phyloP scores from a whole-genome alignment of 2,113 vertebrate genomes.

The Gnathonemus longibarbis region DNA sequence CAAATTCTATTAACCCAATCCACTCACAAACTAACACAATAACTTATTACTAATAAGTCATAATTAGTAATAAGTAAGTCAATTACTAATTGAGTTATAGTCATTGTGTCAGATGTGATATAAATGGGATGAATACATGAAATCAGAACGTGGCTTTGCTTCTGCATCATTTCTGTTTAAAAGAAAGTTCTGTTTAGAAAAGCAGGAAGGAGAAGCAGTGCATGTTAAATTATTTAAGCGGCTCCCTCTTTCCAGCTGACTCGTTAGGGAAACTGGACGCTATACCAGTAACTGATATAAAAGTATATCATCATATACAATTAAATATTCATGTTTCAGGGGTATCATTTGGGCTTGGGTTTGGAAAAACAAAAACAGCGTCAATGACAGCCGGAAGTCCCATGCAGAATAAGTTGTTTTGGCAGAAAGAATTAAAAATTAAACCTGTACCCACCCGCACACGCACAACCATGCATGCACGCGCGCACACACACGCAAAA shows the following conservation, averaged over 20 bases:
- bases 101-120: not conserved
- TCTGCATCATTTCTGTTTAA: not conserved
- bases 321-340: not conserved
- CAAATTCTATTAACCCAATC: not conserved
- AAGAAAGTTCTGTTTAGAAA: not conserved
- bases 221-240: not conserved
- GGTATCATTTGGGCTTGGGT: not conserved
- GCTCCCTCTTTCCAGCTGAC: not conserved
- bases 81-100: not conserved
- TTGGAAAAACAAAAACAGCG: not conserved
- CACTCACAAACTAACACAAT: not conserved
- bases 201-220: not conserved
- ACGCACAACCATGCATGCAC: not conserved
- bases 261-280: not conserved
- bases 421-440: not conserved
- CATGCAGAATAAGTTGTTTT: not conserved
- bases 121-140: not conserved
- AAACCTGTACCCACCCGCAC: not conserved
- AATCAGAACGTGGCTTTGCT: not conserved
- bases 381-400: not conserved
- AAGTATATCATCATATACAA: not conserved
- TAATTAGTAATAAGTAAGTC: not conserved
- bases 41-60: not conserved
- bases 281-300: conserved; percentile 9
- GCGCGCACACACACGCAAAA: not conserved